Conservation (phyloP, 2,113 vertebrate species). For the Brachypodius melanocephalos region DNA sequence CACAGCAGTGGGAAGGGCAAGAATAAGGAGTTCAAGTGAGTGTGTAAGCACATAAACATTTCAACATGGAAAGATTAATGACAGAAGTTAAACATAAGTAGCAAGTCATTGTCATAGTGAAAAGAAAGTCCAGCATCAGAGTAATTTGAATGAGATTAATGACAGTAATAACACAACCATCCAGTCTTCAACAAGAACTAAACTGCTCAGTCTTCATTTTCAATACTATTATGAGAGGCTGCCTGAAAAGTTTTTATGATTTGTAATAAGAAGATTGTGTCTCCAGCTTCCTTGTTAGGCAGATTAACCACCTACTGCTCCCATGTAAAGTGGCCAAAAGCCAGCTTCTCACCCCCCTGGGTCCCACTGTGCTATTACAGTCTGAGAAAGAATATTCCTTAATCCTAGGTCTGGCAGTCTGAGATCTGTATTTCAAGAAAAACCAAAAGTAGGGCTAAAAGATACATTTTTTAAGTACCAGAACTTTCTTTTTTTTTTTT, state of each 20-base stretch:
- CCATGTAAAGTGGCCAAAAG: not conserved
- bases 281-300: slow-evolving; percentile 40
- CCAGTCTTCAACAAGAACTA: slow-evolving; percentile 1
- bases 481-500: not conserved
- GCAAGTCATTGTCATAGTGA: slow-evolving; percentile 10
- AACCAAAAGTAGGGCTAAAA: not conserved
- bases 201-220: slow-evolving; percentile 43
- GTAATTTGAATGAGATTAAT: slow-evolving; percentile 36
- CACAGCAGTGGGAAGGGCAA: not conserved
- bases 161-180: slow-evolving; percentile 30
- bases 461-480: not conserved
- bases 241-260: slow-evolving; percentile 47
- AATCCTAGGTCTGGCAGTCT: not conserved
- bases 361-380: not conserved
- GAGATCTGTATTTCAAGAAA: not conserved
- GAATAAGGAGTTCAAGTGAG: not conserved
- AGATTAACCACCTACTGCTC: slow-evolving; percentile 63
- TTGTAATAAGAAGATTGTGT: slow-evolving; percentile 38
- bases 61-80: not conserved
- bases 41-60: not conserved
- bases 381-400: not conserved
- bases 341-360: not conserved
- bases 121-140: slow-evolving; percentile 21
- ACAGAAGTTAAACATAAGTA: not conserved
- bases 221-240: slow-evolving; percentile 20